These are phyloP conservation scores for Spongilla lacustris DNA, from an alignment of 37 sponge, comb jelly and placozoan species.

Conservation along the genomic window DNA sequence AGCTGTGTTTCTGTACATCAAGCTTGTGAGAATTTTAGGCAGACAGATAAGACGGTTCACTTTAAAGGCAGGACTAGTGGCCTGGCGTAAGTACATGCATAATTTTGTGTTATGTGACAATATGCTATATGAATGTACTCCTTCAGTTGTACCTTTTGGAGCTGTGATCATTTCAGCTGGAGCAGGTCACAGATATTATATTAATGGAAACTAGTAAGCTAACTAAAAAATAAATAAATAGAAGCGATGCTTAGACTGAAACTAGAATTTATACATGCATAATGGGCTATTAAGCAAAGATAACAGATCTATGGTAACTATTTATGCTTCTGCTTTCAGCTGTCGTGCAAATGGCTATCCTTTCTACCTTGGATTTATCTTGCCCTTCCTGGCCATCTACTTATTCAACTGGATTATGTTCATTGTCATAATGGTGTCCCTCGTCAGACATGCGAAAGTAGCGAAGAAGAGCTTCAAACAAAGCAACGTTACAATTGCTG, in stretches of 20 bases:
- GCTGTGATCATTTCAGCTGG: slow-evolving; percentile 39
- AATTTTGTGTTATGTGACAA: neutral
- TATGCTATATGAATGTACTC: neutral
- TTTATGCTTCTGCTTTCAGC: slow-evolving; percentile 20
- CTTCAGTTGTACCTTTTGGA: slow-evolving; percentile 38
- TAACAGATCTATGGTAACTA: neutral
- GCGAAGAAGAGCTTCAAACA: neutral
- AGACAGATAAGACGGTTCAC: neutral
- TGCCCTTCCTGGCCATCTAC: slow-evolving; percentile 62
- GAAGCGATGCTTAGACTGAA: neutral
- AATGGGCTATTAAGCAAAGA: neutral
- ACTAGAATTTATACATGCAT: slow-evolving; percentile 1
- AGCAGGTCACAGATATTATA: slow-evolving; percentile 42
- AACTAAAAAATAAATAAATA: neutral
- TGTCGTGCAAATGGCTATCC: slow-evolving; percentile 54
- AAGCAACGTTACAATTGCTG: slow-evolving; percentile 32
- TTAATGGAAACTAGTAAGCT: slow-evolving; percentile 21
- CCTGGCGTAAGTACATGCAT: slow-evolving; percentile 51
- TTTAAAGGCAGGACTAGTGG: slow-evolving; percentile 25
- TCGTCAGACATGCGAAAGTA: slow-evolving; percentile 8
- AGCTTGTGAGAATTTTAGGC: slow-evolving; percentile 56
- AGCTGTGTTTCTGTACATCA: slow-evolving; percentile 54
- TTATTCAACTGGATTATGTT: slow-evolving; percentile 70
- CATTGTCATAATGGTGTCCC: slow-evolving; percentile 32
- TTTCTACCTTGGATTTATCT: slow-evolving; percentile 61